Evolutionary conservation across 2,797 vertebrate genomes (phyloP).

Genomic region (Anguilla megastoma): DNA sequence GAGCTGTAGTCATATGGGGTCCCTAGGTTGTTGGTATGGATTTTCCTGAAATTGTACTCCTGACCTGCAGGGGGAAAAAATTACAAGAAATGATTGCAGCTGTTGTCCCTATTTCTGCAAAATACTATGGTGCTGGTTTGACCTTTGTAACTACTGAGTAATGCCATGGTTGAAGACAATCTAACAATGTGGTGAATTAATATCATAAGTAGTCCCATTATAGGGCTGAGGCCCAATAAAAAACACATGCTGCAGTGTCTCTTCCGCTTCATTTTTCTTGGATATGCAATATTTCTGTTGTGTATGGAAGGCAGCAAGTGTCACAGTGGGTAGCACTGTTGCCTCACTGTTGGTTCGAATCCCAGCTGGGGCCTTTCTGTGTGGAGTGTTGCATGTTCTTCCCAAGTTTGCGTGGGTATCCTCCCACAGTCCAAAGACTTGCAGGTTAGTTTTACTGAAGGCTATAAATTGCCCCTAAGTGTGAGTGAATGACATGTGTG

Average conservation of each 20-base stretch:
- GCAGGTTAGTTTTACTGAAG: too few relatives aligned
- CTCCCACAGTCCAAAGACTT: too few relatives aligned
- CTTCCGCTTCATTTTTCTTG: background rate
- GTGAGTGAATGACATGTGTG: too few relatives aligned
- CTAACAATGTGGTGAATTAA: background rate
- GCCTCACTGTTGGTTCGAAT: too few relatives aligned
- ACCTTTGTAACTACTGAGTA: background rate
- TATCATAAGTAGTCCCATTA: background rate
- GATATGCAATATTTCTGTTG: background rate
- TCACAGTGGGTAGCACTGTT: too few relatives aligned
- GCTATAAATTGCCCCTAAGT: too few relatives aligned
- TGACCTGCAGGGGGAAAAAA: conserved; percentile 44
- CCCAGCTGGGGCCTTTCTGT: too few relatives aligned
- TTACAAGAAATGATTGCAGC: too few relatives aligned
- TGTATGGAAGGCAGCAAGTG: background rate
- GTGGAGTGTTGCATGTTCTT: too few relatives aligned
- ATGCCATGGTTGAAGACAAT: background rate
- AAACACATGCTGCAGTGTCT: background rate
- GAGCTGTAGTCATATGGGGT: conserved; percentile 73
- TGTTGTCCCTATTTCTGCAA: too few relatives aligned
- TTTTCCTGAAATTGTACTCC: conserved; percentile 58
- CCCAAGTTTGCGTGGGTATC: too few relatives aligned
- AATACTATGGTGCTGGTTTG: background rate
- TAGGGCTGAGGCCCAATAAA: background rate
- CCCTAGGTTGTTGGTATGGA: conserved; percentile 58